phyloP scores from a whole-genome alignment of 1,140 invertebrate species.

The Papilio dardanus region DNA sequence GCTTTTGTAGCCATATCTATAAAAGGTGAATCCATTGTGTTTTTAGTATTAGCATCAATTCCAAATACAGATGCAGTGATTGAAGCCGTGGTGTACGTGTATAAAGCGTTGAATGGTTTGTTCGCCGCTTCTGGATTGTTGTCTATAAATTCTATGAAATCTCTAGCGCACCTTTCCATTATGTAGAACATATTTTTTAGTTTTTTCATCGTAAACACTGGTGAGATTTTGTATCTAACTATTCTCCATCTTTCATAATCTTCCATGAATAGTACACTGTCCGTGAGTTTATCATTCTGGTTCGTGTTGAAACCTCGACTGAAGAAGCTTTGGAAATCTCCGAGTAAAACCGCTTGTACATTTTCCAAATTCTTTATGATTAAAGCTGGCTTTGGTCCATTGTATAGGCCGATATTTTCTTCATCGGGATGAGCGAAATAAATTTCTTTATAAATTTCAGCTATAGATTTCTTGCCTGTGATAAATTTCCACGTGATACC shows the following conservation, averaged over 20 bases:
- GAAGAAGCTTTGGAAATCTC: slow-evolving; percentile 79
- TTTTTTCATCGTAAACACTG: slow-evolving; percentile 68
- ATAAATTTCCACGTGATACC: slow-evolving; percentile 49
- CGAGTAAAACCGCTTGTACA: slow-evolving; percentile 79
- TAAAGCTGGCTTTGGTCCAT: slow-evolving; percentile 45
- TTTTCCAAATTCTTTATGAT: slow-evolving; percentile 75
- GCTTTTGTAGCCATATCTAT: slow-evolving; percentile 48
- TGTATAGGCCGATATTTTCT: slow-evolving; percentile 48
- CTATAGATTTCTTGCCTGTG: slow-evolving; percentile 44
- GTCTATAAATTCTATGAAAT: slow-evolving; percentile 51
- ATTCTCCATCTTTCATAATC: slow-evolving; percentile 71
- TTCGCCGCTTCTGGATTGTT: slow-evolving; percentile 39
- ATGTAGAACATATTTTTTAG: slow-evolving; percentile 78
- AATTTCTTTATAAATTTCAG: slow-evolving; percentile 51
- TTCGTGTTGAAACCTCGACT: slow-evolving; percentile 58
- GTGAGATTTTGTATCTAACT: slow-evolving; percentile 63
- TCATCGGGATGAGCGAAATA: slow-evolving; percentile 48
- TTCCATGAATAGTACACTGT: slow-evolving; percentile 69
- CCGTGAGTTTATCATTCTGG: slow-evolving; percentile 63
- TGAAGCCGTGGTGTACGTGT: slow-evolving; percentile 50
- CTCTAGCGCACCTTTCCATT: slow-evolving; percentile 54
- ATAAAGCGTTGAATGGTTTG: slow-evolving; percentile 49
- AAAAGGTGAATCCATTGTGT: slow-evolving; percentile 52
- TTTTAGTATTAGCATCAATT: slow-evolving; percentile 46
- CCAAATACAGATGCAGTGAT: slow-evolving; percentile 54